These are phyloP conservation scores for Chlorospingus flavigularis DNA, from an alignment of 2,797 vertebrate species.

Conservation along the genomic window DNA sequence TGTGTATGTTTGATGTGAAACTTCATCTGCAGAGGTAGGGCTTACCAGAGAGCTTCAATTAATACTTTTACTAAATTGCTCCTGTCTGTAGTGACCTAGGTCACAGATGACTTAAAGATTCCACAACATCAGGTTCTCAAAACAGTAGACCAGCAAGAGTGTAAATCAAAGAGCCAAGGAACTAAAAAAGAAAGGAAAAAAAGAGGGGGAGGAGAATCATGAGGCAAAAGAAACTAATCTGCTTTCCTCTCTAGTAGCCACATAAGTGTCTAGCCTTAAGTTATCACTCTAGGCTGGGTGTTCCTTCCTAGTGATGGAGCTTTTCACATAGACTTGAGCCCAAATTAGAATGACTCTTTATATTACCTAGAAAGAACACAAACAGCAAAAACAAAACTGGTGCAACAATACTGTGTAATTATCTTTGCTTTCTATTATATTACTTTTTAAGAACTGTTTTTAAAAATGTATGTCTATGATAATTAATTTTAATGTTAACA, in stretches of 20 bases:
- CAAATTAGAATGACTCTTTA: not conserved
- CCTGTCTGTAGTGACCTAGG: constrained; percentile 80
- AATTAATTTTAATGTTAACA: not conserved
- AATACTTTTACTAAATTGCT: constrained; percentile 80
- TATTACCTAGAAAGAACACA: not conserved
- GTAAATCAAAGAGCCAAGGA: constrained; percentile 66
- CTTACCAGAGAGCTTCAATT: constrained; percentile 77
- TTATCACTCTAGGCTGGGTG: not conserved
- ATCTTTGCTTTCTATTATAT: not conserved
- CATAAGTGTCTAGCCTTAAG: not conserved
- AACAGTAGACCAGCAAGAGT: constrained; percentile 60
- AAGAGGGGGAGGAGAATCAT: not conserved
- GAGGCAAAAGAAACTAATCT: not conserved
- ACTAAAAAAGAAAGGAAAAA: not conserved
- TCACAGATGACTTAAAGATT: constrained; percentile 80
- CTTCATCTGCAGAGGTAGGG: constrained; percentile 73
- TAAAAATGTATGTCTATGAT: not conserved
- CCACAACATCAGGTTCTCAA: constrained; percentile 74
- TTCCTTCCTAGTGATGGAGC: not conserved
- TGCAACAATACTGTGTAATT: not conserved
- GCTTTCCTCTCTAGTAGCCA: not conserved
- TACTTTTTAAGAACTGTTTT: not conserved
- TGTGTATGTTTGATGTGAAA: constrained; percentile 76
- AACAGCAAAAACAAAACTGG: constrained; percentile 3
- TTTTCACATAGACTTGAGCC: not conserved